Evolutionary conservation across 1,140 invertebrate species (phyloP), one percentile per base, ranked within the genome.

Genomic region (Drosophila suzukii): DNA sequence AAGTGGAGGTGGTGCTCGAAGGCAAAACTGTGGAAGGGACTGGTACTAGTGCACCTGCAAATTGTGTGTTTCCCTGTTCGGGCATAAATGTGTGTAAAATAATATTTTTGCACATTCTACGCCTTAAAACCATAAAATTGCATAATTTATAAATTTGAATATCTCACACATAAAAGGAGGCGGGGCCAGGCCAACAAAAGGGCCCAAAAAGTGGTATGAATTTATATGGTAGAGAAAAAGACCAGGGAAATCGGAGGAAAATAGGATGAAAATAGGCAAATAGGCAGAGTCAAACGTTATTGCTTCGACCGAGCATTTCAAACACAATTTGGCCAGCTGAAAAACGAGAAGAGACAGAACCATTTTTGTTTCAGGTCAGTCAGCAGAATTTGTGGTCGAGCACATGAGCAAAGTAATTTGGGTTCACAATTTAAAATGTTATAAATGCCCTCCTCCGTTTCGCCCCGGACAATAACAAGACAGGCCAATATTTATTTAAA

Each of bases 91-190:
- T 89, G 84, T 84, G 68, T 74, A 77, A 89, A 89, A 88, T 83
- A 88, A 80, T 88, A 88, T 88, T 88, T 88, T 89, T 83, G 72
- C 76, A 86, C 79, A 88, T 77, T 66, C 76, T 78, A 80, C 73
- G 73, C 76, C 73, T 84, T 75, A 80, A 84, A 81, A 76, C 80
- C 68, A 88, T 88, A 84, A 88, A 89, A 88, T 83, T 89, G 73
- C 80, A 88, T 88, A 89, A 84, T 88, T 86, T 83, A 86, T 88
- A 88, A 76, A 88, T 79, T 83, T 88, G 72, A 89, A 83, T 88
- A 88, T 79, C 79, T 70, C 50, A 70, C 78, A 73, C 75, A 88
- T 39, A 43, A 46, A 65, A 7, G 32, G 20, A 30, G 41, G 51
- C 20, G 2, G 20, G 4, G 43, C 17, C 30, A 49, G 20, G 56